Conservation (phyloP, 2,888 invertebrate genomes). For the Heliconius erato region DNA sequence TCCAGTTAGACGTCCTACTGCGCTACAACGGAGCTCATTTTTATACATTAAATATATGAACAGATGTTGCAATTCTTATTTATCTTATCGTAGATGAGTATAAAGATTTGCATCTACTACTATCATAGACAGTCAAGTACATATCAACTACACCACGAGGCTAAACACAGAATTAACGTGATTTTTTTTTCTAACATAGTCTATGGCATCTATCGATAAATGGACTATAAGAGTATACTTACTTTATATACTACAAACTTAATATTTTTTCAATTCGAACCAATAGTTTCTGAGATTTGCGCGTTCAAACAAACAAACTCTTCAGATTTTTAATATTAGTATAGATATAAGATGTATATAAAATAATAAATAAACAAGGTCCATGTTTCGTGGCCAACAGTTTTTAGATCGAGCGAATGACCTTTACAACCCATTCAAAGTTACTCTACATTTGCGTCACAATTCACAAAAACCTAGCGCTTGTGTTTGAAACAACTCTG, state of each 20-base stretch:
- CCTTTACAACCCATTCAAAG: slow-evolving; percentile 28
- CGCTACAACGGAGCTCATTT: no score
- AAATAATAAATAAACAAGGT: neutral
- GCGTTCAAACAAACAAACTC: neutral
- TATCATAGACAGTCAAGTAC: no score
- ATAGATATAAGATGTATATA: neutral
- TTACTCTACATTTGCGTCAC: slow-evolving; percentile 29
- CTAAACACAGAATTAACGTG: no score
- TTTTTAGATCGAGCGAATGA: slow-evolving; percentile 19
- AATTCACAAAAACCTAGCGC: slow-evolving; percentile 22
- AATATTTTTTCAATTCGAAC: neutral
- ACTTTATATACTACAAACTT: no score
- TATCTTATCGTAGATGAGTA: neutral
- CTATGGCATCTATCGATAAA: no score
- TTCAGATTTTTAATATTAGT: neutral
- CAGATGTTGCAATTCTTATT: neutral
- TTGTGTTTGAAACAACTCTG: neutral
- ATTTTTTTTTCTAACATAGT: no score
- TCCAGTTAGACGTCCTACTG: neutral
- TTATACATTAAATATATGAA: neutral
- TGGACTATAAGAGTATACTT: no score
- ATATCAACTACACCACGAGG: no score
- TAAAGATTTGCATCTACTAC: neutral
- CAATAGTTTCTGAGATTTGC: neutral
- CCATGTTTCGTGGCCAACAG: slow-evolving; percentile 23